Evolutionary conservation across 2,113 vertebrate species (phyloP).

Genomic region (Upupa epops): DNA sequence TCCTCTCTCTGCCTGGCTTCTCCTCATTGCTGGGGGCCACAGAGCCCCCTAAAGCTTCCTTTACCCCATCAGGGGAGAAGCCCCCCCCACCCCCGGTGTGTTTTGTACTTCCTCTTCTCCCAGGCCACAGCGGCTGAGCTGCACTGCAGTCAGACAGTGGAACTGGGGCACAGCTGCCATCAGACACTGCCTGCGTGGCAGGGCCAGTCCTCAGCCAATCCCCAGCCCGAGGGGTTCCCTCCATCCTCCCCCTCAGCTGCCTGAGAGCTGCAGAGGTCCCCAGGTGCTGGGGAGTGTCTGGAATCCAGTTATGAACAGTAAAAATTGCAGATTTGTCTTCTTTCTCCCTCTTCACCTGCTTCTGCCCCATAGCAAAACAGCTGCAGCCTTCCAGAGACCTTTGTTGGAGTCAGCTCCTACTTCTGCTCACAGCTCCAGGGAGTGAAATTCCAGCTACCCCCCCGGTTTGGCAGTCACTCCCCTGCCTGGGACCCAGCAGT

Average conservation of each 20-base stretch:
- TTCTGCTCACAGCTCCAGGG: neutral
- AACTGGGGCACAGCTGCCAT: neutral
- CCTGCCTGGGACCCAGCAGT: neutral
- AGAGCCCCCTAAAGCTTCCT: neutral
- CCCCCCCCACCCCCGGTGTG: neutral
- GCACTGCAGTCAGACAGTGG: neutral
- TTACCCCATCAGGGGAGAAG: fast-evolving
- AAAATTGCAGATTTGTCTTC: neutral
- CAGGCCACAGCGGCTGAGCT: neutral
- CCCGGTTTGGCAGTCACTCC: neutral
- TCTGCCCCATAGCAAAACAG: neutral
- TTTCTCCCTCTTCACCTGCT: neutral
- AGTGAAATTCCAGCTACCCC: neutral
- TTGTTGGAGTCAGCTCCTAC: neutral
- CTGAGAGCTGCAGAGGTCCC: too few relatives aligned
- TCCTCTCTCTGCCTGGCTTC: neutral
- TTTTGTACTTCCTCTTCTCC: neutral
- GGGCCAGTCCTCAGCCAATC: neutral
- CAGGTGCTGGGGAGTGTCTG: neutral
- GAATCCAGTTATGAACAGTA: neutral
- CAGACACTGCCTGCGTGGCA: too few relatives aligned
- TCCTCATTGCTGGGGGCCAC: neutral
- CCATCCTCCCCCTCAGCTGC: neutral
- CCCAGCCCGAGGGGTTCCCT: neutral
- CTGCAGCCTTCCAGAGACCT: neutral